Evolutionary conservation across 2,113 vertebrate species (phyloP).

Genomic region (Rhynchopsitta pachyrhyncha): DNA sequence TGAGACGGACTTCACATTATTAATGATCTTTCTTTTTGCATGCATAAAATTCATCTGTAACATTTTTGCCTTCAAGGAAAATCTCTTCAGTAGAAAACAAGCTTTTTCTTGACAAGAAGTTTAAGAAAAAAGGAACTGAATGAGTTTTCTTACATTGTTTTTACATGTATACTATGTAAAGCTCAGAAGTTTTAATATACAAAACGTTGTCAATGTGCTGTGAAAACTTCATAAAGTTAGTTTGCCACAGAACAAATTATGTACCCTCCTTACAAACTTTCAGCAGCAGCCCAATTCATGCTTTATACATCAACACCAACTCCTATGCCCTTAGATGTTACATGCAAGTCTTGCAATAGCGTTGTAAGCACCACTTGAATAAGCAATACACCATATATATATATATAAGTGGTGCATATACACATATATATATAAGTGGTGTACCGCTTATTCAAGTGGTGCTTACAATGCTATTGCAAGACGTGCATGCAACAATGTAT

Average conservation of each 20-base stretch:
- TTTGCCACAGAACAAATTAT: conserved; percentile 22
- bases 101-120: not conserved
- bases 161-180: not conserved
- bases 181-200: not conserved
- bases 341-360: not conserved
- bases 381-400: not conserved
- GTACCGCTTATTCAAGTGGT: not conserved
- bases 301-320: not conserved
- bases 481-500: not conserved
- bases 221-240: not conserved
- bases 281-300: not conserved
- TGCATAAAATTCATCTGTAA: not conserved
- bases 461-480: not conserved
- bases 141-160: not conserved
- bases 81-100: not conserved
- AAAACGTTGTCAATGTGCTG: not conserved
- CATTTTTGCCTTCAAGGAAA: not conserved
- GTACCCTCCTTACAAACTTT: not conserved
- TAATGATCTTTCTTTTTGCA: not conserved
- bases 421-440: no score
- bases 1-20: not conserved
- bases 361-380: not conserved
- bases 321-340: not conserved
- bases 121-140: not conserved
- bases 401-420: no score